Base-by-base conservation (phyloP, 2,888 invertebrate species). In the Doris montereyensis region DNA sequence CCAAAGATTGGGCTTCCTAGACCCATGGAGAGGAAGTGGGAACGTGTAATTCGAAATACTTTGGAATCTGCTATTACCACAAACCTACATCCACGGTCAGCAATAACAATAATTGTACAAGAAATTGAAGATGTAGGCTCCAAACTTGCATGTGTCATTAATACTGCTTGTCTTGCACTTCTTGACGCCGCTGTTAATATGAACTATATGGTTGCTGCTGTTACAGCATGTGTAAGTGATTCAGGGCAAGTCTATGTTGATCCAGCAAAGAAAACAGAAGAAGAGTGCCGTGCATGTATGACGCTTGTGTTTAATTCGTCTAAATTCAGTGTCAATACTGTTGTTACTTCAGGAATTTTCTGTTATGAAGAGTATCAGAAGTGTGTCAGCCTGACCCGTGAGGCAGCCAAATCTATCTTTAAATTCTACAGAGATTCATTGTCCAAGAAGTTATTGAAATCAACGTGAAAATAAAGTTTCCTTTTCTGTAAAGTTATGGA, bases 171-270 rank as follows among this genome's bases (percentile, higher is more conserved):
- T 90, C 92, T 97, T 79, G 96, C 97, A 0, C 92, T 97, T 35
- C 92, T 97, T 0, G 95, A 96, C 92, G 94, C 96, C 0, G 95
- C 96, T 30, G 92, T 97, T n/a, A 94, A 95, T 17, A 95, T 97
- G 95, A 95, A 95, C 83, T 95, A 94, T 88, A 93, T 95, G 41
- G 94, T 97, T 87, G 97, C 95, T 4, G 96, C 96, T 0, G 94
- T 96, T 0, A 96, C 96, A 89, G 94, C 94, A 77, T 92, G 97
- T 5, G 92, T 86, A 62, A 62, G 93, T 10, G 90, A 93, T 8
- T 94, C 26, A 28, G 75, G 77, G 8, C 24, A 82, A 60, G 30
- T 77, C 34, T 34, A 77, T 21, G 17, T 76, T 57, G 75, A 79
- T 34, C 71, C 79, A 4, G 26, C 58, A 28, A 62, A 70, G 21